Evolutionary conservation across 2,797 vertebrate species (phyloP).

Genomic region (Anabacerthia variegaticeps): DNA sequence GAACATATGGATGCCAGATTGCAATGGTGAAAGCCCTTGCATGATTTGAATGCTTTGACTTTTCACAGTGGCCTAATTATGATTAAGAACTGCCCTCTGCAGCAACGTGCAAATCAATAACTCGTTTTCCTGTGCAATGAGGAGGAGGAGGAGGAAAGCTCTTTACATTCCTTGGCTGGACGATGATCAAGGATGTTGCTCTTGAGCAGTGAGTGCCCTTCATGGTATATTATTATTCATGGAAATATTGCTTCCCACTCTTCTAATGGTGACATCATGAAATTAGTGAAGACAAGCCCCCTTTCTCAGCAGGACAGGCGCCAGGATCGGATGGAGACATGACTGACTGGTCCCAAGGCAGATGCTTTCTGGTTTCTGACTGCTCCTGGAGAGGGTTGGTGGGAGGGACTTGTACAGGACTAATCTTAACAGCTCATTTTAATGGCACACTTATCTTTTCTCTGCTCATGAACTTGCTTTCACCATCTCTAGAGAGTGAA

Average conservation of each 20-base stretch:
- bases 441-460: not conserved
- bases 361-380: slow-evolving; percentile 19
- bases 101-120: slow-evolving; percentile 54
- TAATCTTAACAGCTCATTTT: not conserved
- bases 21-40: slow-evolving; percentile 21
- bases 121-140: not conserved
- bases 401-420: not conserved
- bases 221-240: not conserved
- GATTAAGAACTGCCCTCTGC: slow-evolving; percentile 57
- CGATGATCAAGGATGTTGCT: not conserved
- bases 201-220: slow-evolving; percentile 14
- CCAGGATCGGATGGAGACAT: not conserved
- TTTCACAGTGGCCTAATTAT: slow-evolving; percentile 61
- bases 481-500: not conserved
- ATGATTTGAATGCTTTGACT: slow-evolving; percentile 53
- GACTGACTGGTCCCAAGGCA: slow-evolving; percentile 23
- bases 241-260: not conserved
- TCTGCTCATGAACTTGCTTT: not conserved
- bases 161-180: not conserved
- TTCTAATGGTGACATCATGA: slow-evolving; percentile 29
- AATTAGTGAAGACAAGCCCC: slow-evolving; percentile 31
- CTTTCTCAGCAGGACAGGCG: slow-evolving; percentile 37
- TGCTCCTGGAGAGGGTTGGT: not conserved
- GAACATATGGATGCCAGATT: slow-evolving; percentile 71
- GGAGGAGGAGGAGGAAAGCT: not conserved